Conservation (phyloP, 1,140 invertebrate genomes). For the Steinernema khuongi region DNA sequence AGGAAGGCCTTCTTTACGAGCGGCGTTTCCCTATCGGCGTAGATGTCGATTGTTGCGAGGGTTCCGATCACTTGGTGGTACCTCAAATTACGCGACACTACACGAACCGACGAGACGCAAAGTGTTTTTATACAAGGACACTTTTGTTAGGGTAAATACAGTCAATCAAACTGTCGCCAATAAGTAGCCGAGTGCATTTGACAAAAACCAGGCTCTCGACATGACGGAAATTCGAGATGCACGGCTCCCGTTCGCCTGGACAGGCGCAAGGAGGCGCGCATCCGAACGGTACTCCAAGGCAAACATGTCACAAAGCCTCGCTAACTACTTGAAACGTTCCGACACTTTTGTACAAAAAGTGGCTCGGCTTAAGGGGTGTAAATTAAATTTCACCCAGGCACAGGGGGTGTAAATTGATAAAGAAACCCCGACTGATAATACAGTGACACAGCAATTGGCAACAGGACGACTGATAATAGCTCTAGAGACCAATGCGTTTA, state of each 20-base stretch:
- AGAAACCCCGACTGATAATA: too few species aligned
- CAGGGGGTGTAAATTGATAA: too few species aligned
- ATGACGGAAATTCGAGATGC: neutral
- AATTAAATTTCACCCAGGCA: too few species aligned
- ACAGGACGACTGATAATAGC: too few species aligned
- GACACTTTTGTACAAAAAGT: neutral
- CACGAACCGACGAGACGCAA: neutral
- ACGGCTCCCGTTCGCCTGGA: too few species aligned
- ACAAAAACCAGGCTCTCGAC: neutral
- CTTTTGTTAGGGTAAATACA: neutral
- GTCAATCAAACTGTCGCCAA: neutral
- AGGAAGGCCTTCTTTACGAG: slow-evolving; percentile 22
- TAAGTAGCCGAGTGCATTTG: neutral
- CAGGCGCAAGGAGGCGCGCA: neutral
- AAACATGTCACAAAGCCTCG: neutral
- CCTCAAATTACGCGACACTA: slow-evolving; percentile 18
- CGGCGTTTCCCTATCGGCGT: slow-evolving; percentile 26
- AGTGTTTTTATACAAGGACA: neutral
- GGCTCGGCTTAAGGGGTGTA: too few species aligned
- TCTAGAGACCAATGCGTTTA: too few species aligned
- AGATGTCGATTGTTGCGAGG: slow-evolving; percentile 33
- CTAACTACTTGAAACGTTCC: neutral
- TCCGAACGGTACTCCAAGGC: neutral
- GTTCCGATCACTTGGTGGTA: slow-evolving; percentile 39
- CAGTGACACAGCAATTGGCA: too few species aligned